Evolutionary conservation across 2,888 invertebrate genomes (phyloP), one percentile per base, ranked within the genome.

Genomic region (Patella ulyssiponensis): DNA sequence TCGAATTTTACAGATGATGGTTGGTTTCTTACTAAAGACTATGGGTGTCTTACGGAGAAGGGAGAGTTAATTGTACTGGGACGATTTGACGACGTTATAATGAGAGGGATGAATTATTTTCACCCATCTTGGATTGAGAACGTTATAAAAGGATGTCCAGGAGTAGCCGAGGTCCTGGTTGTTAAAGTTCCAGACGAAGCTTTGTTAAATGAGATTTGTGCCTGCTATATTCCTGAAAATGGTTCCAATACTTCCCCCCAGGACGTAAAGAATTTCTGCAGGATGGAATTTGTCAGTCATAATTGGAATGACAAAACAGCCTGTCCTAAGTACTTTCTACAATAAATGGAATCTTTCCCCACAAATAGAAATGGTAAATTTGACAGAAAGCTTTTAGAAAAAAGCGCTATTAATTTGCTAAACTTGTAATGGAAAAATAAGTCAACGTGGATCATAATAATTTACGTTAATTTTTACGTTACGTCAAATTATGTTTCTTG

Each of bases 71-170:
- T 64, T 23, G 70, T 80, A 15, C 11, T 76, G 20, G 74, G 80
- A 15, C 73, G 80, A n/a, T 52, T 44, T 15, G 53, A 20, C 1
- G 77, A 77, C 54, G 73, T 44, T 53, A 80, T 80, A 70, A 58
- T 64, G 53, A 69, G 75, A 17, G 80, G 76, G 3, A 71, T 51
- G 15, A 51, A 56, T 69, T 51, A 73, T 23, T 52, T 75, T 9
- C 72, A 80, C 33, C 80, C 80, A 1, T 73, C 69, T 17, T 77
- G 75, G 77, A 54, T 80, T 64, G 80, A 80, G 44, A 17, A 58
- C 4, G 53, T 74, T 14, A 75, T 80, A 70, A 72, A 23, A 74
- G 53, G 70, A 52, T 54, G 72, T 58, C 44, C 54, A 17, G 33
- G n/a, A 20, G 51, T 64, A 20, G 44, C 27, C 15, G 74, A 74